phyloP scores from a whole-genome alignment of 2,113 vertebrate species.

The Rostratula benghalensis region DNA sequence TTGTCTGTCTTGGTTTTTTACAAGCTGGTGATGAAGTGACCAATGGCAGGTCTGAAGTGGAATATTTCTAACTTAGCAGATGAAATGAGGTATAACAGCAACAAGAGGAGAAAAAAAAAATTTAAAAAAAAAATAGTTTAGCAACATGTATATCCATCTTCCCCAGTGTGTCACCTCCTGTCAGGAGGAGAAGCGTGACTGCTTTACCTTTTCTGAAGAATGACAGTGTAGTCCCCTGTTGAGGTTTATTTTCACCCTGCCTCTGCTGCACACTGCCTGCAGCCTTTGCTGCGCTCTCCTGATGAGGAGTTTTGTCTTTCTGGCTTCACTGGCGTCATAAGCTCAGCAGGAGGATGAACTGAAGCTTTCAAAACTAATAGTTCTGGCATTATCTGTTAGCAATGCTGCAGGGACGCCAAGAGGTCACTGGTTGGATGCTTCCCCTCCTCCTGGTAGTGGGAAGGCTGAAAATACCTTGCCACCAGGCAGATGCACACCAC shows the following conservation, averaged over 20 bases:
- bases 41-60: neutral
- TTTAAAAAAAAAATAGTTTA: neutral
- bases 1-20: neutral
- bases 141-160: neutral
- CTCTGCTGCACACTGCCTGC: neutral
- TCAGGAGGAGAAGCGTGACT: neutral
- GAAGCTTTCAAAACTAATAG: conserved; percentile 9
- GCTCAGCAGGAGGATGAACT: neutral
- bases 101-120: fast-evolving
- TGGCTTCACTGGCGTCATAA: neutral
- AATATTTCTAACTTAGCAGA: neutral
- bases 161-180: neutral
- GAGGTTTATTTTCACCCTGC: neutral
- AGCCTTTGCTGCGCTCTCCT: neutral
- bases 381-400: neutral
- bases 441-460: neutral
- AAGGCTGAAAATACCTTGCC: neutral
- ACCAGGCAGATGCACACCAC: neutral
- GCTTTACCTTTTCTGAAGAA: neutral
- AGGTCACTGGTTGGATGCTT: neutral
- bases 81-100: neutral
- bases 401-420: neutral
- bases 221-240: neutral
- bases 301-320: neutral
- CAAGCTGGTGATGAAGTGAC: neutral